These are phyloP conservation scores for Forpus xanthops DNA, from an alignment of 2,797 vertebrate genomes.

Conservation along the genomic window DNA sequence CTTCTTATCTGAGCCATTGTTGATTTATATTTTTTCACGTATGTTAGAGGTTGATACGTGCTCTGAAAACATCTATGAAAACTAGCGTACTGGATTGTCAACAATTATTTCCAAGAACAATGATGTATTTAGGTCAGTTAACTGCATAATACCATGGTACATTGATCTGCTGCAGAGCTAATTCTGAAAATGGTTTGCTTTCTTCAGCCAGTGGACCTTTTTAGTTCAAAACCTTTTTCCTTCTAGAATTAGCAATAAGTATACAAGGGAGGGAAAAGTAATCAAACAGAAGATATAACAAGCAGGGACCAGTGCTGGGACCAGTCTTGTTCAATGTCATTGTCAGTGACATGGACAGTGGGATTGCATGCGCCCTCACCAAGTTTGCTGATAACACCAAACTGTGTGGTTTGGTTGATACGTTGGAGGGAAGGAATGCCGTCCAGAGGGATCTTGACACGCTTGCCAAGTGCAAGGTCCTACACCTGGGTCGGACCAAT, in stretches of 20 bases:
- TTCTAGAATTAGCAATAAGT: background rate
- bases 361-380: too few relatives aligned
- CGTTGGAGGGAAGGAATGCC: too few relatives aligned
- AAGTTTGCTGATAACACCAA: too few relatives aligned
- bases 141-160: background rate
- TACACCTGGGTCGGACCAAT: too few relatives aligned
- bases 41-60: background rate
- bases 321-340: too few relatives aligned
- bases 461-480: too few relatives aligned
- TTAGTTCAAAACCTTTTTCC: background rate
- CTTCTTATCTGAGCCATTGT: slow-evolving; percentile 21
- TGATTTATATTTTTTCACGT: slow-evolving; percentile 41
- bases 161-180: slow-evolving; percentile 14
- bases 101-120: slow-evolving; percentile 19
- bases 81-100: slow-evolving; percentile 42
- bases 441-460: too few relatives aligned
- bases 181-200: background rate
- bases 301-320: too few relatives aligned
- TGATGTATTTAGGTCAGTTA: slow-evolving; percentile 23
- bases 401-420: too few relatives aligned
- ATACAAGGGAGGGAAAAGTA: background rate
- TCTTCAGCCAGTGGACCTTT: background rate
- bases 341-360: too few relatives aligned
- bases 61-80: slow-evolving; percentile 20
- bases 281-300: background rate